These are phyloP conservation scores for Lasioglossum zephyrum DNA, from an alignment of 2,888 invertebrate species.

Conservation along the genomic window DNA sequence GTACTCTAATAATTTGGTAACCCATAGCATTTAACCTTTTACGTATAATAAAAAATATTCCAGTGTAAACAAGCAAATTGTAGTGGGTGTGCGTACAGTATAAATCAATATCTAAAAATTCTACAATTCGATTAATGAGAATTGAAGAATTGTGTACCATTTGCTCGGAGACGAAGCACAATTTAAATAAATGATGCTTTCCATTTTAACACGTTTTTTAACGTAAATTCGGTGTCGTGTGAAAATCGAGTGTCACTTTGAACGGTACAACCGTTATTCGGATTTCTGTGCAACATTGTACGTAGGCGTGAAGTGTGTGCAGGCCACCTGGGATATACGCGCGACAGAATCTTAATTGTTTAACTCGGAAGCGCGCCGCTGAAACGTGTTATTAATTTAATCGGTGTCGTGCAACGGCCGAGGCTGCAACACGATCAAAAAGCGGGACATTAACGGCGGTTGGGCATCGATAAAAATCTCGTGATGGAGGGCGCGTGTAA, in stretches of 20 bases:
- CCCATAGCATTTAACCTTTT: too few relatives aligned
- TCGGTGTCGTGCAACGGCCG: conserved; percentile 42
- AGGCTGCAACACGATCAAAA: conserved; percentile 33
- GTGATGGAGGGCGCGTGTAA: conserved; percentile 12
- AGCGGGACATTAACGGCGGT: conserved; percentile 27
- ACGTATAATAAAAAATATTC: too few relatives aligned
- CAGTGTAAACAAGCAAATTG: too few relatives aligned
- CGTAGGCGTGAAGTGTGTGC: conserved; percentile 31
- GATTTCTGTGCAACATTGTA: neutral
- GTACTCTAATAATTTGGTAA: too few relatives aligned
- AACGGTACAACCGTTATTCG: neutral
- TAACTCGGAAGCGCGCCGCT: conserved; percentile 49
- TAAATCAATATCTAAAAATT: too few relatives aligned
- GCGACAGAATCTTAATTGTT: conserved; percentile 50
- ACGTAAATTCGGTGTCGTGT: neutral
- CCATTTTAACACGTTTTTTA: neutral
- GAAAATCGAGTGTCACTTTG: neutral
- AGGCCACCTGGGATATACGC: conserved; percentile 37
- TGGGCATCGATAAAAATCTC: conserved; percentile 41
- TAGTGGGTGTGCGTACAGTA: too few relatives aligned
- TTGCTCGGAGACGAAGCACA: neutral
- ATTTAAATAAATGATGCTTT: neutral
- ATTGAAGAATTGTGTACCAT: neutral
- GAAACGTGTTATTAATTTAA: conserved; percentile 59
- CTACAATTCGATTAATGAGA: too few relatives aligned